Conservation (phyloP, 37 sponge, comb jelly and placozoan genomes). For the Geodia barretti region DNA sequence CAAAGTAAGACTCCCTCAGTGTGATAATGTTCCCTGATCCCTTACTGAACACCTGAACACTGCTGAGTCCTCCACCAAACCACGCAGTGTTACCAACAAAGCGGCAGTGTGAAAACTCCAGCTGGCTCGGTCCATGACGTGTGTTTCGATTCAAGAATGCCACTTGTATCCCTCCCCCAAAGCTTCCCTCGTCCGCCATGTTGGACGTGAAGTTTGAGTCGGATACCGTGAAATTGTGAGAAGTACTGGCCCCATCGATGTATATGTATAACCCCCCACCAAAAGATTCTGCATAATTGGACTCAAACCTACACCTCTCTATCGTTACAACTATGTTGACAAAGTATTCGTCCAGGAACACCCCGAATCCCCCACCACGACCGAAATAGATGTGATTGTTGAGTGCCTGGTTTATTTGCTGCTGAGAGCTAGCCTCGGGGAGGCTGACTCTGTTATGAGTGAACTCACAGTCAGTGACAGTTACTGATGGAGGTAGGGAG, state of each 20-base stretch:
- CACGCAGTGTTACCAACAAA: conserved; percentile 44
- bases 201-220: conserved; percentile 29
- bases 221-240: conserved; percentile 13
- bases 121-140: not conserved
- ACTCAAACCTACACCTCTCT: conserved; percentile 14
- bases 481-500: not conserved
- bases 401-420: conserved; percentile 26
- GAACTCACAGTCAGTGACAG: conserved; percentile 16
- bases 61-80: conserved; percentile 33
- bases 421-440: not conserved
- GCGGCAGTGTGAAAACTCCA: conserved; percentile 4
- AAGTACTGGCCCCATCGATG: not conserved
- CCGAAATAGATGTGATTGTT: conserved; percentile 28
- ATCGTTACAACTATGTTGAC: conserved; percentile 15
- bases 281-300: conserved; percentile 44
- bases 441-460: conserved; percentile 9
- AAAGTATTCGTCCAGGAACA: conserved; percentile 12
- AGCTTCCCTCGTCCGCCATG: not conserved
- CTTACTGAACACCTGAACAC: conserved; percentile 11
- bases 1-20: conserved; percentile 14
- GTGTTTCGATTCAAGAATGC: conserved; percentile 12
- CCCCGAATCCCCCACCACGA: conserved; percentile 56
- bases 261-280: conserved; percentile 53
- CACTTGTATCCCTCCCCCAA: conserved; percentile 41
- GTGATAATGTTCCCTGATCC: conserved; percentile 25